These are phyloP conservation scores for Sylvia atricapilla DNA, from an alignment of 2,113 vertebrate genomes.

Conservation along the genomic window DNA sequence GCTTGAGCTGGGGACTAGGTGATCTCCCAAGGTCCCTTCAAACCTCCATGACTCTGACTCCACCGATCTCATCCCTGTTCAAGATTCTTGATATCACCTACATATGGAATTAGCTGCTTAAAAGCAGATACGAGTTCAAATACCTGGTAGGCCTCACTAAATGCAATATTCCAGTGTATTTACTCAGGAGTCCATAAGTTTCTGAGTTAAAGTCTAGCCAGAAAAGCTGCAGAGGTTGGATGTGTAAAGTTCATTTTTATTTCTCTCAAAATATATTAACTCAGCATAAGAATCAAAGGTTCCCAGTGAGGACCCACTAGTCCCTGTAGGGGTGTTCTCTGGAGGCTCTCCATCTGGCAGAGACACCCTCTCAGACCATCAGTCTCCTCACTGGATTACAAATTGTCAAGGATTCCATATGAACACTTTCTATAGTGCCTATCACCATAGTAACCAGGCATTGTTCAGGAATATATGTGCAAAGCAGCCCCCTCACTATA, in stretches of 20 bases:
- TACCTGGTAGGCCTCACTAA: neutral
- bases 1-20: neutral
- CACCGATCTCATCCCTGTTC: neutral
- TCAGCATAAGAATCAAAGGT: neutral
- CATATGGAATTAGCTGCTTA: neutral
- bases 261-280: neutral
- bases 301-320: neutral
- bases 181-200: neutral
- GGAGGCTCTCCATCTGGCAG: neutral
- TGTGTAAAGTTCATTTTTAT: neutral
- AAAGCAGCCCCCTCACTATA: neutral
- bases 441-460: neutral
- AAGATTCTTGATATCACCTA: neutral
- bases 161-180: neutral
- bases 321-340: neutral
- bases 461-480: neutral
- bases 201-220: neutral
- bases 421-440: neutral
- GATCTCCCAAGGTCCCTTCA: neutral
- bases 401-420: neutral
- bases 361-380: neutral
- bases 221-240: neutral
- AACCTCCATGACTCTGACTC: neutral
- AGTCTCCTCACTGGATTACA: neutral
- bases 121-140: neutral